Percentiles rank a stretch among this genome's conserved stretches.
Conservation (phyloP, 2,113 vertebrate genomes). For the Dendropsophus ebraccatus region DNA sequence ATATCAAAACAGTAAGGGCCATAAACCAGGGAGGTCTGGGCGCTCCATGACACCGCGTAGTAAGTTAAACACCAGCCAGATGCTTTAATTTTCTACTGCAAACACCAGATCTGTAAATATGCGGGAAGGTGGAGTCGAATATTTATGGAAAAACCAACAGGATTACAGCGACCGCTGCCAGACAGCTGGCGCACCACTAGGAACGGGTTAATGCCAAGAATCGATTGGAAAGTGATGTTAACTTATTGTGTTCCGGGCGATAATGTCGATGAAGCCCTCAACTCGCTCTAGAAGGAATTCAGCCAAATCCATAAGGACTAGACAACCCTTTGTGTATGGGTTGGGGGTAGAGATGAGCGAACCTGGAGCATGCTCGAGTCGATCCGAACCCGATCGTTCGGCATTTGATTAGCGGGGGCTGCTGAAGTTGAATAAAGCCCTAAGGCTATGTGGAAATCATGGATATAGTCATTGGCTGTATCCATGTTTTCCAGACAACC, state of each 20-base stretch:
- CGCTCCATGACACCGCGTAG: background rate
- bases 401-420: no score
- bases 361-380: no score
- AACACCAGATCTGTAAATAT: constrained; percentile 52
- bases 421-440: no score
- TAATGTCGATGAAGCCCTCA: background rate
- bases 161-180: background rate
- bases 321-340: no score
- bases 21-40: constrained; percentile 41
- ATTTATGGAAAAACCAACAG: constrained; percentile 51
- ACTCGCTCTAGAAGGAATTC: no score
- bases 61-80: constrained; percentile 53
- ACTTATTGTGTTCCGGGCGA: background rate
- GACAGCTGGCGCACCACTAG: background rate
- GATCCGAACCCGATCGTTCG: no score
- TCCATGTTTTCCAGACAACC: no score
- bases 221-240: background rate
- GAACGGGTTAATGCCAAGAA: constrained; percentile 25
- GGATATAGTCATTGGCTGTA: no score
- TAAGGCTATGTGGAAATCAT: no score
- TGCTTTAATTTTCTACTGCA: constrained; percentile 55
- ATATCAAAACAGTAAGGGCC: constrained; percentile 44
- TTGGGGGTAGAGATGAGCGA: no score
- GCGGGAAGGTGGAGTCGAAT: constrained; percentile 22
- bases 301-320: no score